Evolutionary conservation across 2,113 vertebrate species (phyloP), one percentile per base, ranked within the genome.

Genomic region (Sterrhoptilus dennistouni): DNA sequence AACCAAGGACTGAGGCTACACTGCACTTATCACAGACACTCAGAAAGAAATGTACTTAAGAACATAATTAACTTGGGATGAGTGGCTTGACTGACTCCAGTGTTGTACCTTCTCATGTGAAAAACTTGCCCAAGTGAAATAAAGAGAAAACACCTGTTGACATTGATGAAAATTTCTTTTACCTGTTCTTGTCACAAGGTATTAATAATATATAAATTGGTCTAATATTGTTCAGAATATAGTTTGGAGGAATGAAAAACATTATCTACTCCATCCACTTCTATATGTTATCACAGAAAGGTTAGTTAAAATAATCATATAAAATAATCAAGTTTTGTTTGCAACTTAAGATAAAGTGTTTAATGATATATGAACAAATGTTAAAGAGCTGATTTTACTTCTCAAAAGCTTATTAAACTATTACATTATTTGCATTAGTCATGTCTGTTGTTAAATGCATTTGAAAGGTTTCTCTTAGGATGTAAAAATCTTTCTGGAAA

Each of bases 111-210:
- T 59, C 42, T 75, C 8, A 47, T 24, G 23, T 35, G 33, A 84
- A 92, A 91, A 87, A 29, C 7, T 50, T 69, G 14, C 8, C 40
- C 24, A 18, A 68, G 21, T n/a, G 13, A 91, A 87, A 59, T 36
- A 54, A 65, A 87, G 22, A 86, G 33, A 75, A 81, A 87, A 71
- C 9, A 78, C 13, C 11, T 68, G 18, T 6, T 57, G 36, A 60
- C 5, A 19, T 60, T 0, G 0, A 60, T 59, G 36, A 61, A 84
- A 81, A 84, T 66, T 45, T 42, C 4, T 59, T 83, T 70, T 52
- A 15, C 17, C 12, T 31, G 1, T 63, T 69, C 14, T 74, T 0
- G 0, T 63, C 29, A 69, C 7, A 59, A 16, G 15, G 3, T 66
- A 49, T 47, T 78, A 53, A 14, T 56, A 36, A 50, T 22, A 66